Conservation (phyloP, 1,140 invertebrate genomes). For the Lucilia cuprina region DNA sequence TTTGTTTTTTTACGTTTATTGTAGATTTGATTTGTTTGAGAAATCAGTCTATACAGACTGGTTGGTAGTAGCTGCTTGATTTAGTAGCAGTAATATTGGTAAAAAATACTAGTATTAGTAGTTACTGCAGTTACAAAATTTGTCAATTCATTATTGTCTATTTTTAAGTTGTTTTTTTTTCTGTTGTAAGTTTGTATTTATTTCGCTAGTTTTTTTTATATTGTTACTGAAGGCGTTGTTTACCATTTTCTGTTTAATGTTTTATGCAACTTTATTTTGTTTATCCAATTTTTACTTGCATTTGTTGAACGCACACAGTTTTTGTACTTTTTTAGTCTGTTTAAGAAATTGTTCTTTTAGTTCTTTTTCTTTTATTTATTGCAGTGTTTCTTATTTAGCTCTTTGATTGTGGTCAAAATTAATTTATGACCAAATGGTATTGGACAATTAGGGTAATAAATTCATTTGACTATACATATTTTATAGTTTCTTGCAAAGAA, state of each 20-base stretch:
- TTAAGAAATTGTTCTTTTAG: not conserved
- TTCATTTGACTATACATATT: slow-evolving; percentile 1
- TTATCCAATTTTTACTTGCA: not conserved
- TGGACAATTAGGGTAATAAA: slow-evolving; percentile 27
- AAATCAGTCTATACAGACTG: not conserved
- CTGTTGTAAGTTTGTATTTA: not conserved
- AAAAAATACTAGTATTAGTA: not conserved
- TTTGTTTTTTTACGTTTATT: not conserved
- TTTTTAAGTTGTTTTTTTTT: not conserved
- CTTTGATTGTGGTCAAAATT: slow-evolving; percentile 30
- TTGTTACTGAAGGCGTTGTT: slow-evolving; percentile 10
- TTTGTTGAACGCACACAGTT: slow-evolving; percentile 22
- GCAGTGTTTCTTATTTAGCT: not conserved
- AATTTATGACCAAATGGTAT: slow-evolving; percentile 25
- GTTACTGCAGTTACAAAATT: not conserved
- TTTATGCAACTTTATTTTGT: not conserved
- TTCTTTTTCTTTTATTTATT: not conserved
- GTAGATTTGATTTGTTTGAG: not conserved
- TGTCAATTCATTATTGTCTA: slow-evolving; percentile 27
- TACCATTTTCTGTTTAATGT: not conserved
- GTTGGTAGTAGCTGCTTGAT: not conserved
- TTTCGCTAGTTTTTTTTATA: not conserved
- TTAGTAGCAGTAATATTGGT: not conserved
- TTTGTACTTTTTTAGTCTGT: not conserved
- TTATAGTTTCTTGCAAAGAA: not conserved